phyloP scores from a whole-genome alignment of 92 coral and sea anemone genomes.

The Porites evermanni region DNA sequence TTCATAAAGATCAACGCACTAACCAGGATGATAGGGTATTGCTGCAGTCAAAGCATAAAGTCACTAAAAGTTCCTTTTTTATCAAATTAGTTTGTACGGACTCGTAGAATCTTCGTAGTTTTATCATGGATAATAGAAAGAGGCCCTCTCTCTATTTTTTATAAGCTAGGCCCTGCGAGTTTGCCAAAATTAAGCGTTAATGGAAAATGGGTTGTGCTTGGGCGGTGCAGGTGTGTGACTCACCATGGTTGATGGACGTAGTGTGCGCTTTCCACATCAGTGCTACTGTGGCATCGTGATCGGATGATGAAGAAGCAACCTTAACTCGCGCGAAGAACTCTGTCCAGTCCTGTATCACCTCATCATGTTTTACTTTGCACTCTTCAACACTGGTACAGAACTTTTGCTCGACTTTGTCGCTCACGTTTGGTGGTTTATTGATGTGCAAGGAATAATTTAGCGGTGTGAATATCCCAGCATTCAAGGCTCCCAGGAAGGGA shows the following conservation, averaged over 20 bases:
- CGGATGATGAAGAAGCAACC: background rate
- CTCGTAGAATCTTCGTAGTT: no score
- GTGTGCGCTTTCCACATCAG: slow-evolving; percentile 40
- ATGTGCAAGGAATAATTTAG: slow-evolving; percentile 57
- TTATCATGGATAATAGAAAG: no score
- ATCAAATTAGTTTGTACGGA: no score
- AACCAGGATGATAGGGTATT: no score
- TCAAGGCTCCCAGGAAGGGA: slow-evolving; percentile 84
- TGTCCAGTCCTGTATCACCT: slow-evolving; percentile 70
- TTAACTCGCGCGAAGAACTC: slow-evolving; percentile 58
- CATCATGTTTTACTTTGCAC: slow-evolving; percentile 58
- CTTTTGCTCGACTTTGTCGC: slow-evolving; percentile 52
- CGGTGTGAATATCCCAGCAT: slow-evolving; percentile 70
- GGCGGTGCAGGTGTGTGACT: background rate
- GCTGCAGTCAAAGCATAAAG: no score
- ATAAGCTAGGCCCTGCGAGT: no score
- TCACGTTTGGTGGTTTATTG: slow-evolving; percentile 56
- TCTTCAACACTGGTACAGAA: slow-evolving; percentile 76
- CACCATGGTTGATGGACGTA: slow-evolving; percentile 20
- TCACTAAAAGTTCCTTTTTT: no score
- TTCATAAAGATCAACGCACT: no score
- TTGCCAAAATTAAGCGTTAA: no score
- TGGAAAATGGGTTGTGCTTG: no score
- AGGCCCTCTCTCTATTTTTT: no score
- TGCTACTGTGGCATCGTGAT: slow-evolving; percentile 5